Evolutionary conservation across 2,888 invertebrate species (phyloP).

Genomic region (Melanostoma scalare): DNA sequence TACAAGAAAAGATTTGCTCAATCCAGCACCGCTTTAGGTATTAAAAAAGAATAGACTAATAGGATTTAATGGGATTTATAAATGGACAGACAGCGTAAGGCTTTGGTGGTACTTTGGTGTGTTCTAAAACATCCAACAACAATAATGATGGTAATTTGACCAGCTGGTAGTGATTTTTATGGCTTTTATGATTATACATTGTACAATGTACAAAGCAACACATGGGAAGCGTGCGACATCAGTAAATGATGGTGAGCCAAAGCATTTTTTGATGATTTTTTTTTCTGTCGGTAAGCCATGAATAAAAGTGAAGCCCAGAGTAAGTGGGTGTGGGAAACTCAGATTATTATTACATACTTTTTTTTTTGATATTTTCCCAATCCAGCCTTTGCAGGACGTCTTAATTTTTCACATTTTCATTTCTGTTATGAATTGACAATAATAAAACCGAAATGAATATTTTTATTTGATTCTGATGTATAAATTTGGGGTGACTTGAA

Average conservation of each 20-base stretch:
- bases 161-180: conserved; percentile 58
- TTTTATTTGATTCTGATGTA: too few relatives aligned
- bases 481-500: too few relatives aligned
- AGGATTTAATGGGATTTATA: conserved; percentile 62
- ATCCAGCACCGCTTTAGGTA: neutral
- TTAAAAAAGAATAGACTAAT: conserved; percentile 18
- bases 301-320: too few relatives aligned
- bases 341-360: too few relatives aligned
- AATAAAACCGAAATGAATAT: too few relatives aligned
- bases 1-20: conserved; percentile 15
- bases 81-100: conserved; percentile 48
- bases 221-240: conserved; percentile 34
- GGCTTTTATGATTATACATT: conserved; percentile 50
- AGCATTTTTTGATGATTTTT: conserved; percentile 14
- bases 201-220: conserved; percentile 21
- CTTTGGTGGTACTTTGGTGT: conserved; percentile 43
- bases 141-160: conserved; percentile 56
- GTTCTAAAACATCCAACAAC: conserved; percentile 25
- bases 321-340: too few relatives aligned
- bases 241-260: conserved; percentile 34
- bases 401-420: too few relatives aligned
- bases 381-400: too few relatives aligned
- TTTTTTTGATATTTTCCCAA: too few relatives aligned
- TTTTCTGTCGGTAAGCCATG: neutral
- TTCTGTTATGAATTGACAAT: too few relatives aligned